A percentile compares a stretch with the other conserved stretches of the same genome.
Evolutionary conservation across 2,888 invertebrate species (phyloP).

Genomic region (Drosophila villosipedis): DNA sequence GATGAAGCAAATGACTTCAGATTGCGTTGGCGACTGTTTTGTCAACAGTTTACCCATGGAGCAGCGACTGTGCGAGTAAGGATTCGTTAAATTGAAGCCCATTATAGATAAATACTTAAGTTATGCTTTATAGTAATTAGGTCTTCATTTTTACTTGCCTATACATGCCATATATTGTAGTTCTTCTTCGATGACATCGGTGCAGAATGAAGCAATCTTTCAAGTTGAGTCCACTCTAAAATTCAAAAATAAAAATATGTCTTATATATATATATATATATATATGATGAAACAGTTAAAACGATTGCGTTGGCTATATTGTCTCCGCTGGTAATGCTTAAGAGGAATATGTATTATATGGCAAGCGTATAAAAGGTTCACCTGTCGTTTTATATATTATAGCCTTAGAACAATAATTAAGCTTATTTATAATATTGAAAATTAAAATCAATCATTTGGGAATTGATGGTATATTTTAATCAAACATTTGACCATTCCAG

Average conservation of each 20-base stretch:
- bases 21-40: constrained; percentile 8
- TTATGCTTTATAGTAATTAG: neutral
- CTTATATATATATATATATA: neutral
- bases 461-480: neutral
- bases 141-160: neutral
- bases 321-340: neutral
- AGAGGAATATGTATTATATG: neutral
- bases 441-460: neutral
- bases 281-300: neutral
- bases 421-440: neutral
- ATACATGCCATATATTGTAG: too few species aligned
- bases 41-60: neutral
- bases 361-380: neutral
- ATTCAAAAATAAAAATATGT: too few species aligned
- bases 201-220: neutral
- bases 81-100: neutral
- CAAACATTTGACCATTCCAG: neutral
- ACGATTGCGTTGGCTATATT: neutral
- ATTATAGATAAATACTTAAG: neutral
- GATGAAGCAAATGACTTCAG: constrained; percentile 45
- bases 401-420: neutral
- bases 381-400: neutral
- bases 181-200: neutral
- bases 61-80: neutral
- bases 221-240: neutral